Conservation (phyloP, 2,888 invertebrate genomes). For the Lissocephala sabroskyi region DNA sequence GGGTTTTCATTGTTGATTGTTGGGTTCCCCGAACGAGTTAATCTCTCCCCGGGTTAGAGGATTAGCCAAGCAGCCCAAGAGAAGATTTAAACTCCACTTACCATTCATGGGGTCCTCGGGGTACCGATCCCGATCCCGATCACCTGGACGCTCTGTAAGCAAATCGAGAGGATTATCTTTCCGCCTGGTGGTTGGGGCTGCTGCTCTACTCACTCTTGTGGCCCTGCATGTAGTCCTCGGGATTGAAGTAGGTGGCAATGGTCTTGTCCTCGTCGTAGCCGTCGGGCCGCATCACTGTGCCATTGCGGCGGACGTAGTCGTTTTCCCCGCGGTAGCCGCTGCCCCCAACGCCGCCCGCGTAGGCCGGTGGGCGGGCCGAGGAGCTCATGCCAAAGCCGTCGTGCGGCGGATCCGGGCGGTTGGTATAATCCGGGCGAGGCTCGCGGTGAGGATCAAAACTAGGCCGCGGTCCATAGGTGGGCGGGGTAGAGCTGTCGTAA, state of each 20-base stretch:
- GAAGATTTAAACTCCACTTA: too few species aligned
- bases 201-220: slow-evolving; percentile 58
- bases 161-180: not conserved
- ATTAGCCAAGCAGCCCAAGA: too few species aligned
- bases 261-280: slow-evolving; percentile 67
- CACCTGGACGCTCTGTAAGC: slow-evolving; percentile 46
- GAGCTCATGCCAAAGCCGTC: slow-evolving; percentile 31
- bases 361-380: slow-evolving; percentile 38
- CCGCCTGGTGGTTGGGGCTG: not conserved
- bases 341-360: slow-evolving; percentile 20
- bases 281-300: slow-evolving; percentile 30
- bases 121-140: slow-evolving; percentile 36
- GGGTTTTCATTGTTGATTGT: too few species aligned
- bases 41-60: too few species aligned
- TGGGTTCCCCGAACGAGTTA: too few species aligned
- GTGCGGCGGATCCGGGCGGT: slow-evolving; percentile 64
- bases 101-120: slow-evolving; percentile 58
- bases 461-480: slow-evolving; percentile 30
- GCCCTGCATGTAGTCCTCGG: slow-evolving; percentile 67
- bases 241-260: slow-evolving; percentile 72
- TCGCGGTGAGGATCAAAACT: slow-evolving; percentile 35
- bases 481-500: slow-evolving; percentile 37
- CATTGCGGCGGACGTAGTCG: slow-evolving; percentile 43
- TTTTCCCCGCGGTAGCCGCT: slow-evolving; percentile 37
- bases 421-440: slow-evolving; percentile 57